phyloP scores from a whole-genome alignment of 2,888 invertebrate genomes.

The Nasonia oneida region DNA sequence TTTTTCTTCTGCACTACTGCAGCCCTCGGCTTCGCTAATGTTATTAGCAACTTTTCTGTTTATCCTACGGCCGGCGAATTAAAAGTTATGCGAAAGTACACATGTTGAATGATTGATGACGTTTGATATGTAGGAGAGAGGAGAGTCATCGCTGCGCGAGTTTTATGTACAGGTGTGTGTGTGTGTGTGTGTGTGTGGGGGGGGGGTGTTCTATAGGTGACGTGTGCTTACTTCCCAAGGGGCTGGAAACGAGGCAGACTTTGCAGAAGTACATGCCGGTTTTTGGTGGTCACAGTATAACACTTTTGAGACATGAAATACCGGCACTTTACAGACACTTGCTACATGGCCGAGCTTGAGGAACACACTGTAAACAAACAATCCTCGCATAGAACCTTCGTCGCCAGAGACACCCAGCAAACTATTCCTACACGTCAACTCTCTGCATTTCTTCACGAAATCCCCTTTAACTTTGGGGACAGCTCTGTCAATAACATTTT shows the following conservation, averaged over 20 bases:
- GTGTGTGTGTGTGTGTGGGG: no score
- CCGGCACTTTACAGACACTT: neutral
- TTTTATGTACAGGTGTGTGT: neutral
- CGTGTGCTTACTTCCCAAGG: neutral
- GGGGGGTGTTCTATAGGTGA: neutral
- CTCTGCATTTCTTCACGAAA: neutral
- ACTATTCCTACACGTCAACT: neutral
- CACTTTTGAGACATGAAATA: neutral
- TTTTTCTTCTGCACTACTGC: slow-evolving; percentile 22
- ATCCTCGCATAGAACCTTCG: neutral
- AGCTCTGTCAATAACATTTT: neutral
- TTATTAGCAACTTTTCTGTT: slow-evolving; percentile 37
- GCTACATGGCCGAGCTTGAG: neutral
- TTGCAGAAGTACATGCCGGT: neutral
- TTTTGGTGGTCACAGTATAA: neutral
- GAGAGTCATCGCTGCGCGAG: neutral
- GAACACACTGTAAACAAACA: neutral
- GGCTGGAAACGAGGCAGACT: neutral
- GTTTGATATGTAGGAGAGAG: neutral
- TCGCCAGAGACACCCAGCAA: neutral
- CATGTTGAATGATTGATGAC: neutral
- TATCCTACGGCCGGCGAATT: slow-evolving; percentile 15
- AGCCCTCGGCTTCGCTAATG: neutral
- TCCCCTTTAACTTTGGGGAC: neutral
- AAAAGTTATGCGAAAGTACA: slow-evolving; percentile 29